Percentiles rank a stretch among this genome's conserved stretches.
Conservation (phyloP, 2,113 vertebrate genomes). For the Clinocottus analis region DNA sequence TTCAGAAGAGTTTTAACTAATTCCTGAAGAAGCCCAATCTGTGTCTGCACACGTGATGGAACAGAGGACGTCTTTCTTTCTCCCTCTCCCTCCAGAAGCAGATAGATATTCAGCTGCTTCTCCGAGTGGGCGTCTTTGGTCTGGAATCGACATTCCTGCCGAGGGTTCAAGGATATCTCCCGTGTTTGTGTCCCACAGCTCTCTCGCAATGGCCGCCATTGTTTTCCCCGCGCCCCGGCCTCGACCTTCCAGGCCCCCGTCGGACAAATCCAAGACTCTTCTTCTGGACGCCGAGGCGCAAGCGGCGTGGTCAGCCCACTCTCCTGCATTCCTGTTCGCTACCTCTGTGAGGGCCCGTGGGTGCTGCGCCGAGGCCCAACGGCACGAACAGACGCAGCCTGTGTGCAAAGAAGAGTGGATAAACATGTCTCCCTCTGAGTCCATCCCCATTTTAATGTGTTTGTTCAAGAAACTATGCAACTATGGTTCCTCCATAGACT, state of each 20-base stretch:
- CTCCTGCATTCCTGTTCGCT: conserved; percentile 73
- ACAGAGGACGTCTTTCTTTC: conserved; percentile 60
- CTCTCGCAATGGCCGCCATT: conserved; percentile 75
- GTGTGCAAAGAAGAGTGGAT: conserved; percentile 59
- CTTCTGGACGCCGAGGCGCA: conserved; percentile 71
- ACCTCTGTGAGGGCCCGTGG: conserved; percentile 73
- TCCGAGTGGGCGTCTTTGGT: conserved; percentile 76
- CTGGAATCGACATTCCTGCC: conserved; percentile 77
- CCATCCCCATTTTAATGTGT: conserved; percentile 30
- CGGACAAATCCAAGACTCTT: conserved; percentile 80
- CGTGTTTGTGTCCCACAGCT: conserved; percentile 82
- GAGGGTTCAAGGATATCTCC: conserved; percentile 77
- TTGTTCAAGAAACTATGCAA: conserved; percentile 51
- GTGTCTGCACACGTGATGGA: conserved; percentile 19
- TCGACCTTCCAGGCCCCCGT: conserved; percentile 47
- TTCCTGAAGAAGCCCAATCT: conserved; percentile 3
- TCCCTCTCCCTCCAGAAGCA: conserved; percentile 18
- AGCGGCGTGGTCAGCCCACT: conserved; percentile 74
- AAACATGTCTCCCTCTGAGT: conserved; percentile 55
- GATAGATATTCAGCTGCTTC: conserved; percentile 65
- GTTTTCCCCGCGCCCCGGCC: conserved; percentile 63
- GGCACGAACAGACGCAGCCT: conserved; percentile 68
- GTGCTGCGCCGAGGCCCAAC: conserved; percentile 63
- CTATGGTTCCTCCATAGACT: conserved; percentile 42
- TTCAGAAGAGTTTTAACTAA: conserved; percentile 14